Conservation (phyloP, 2,113 vertebrate genomes). For the Elaphurus davidianus region DNA sequence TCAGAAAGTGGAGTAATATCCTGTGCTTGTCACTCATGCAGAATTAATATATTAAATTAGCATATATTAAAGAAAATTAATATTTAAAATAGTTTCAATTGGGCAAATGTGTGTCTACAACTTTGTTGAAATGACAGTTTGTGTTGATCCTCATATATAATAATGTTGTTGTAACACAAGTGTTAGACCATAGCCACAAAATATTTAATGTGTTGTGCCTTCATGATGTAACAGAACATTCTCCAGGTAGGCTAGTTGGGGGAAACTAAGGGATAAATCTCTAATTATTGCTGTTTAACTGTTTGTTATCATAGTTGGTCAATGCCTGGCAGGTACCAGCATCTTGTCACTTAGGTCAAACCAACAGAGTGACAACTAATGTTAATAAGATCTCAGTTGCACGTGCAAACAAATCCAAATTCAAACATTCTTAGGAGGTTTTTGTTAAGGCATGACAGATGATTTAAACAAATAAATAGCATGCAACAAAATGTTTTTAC, state of each 20-base stretch:
- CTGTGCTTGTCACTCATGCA: constrained; percentile 59
- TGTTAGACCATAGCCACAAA: constrained; percentile 89
- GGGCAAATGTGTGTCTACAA: constrained; percentile 84
- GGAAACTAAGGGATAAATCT: constrained; percentile 85
- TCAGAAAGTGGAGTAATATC: constrained; percentile 64
- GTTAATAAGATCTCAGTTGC: constrained; percentile 87
- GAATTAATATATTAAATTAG: constrained; percentile 65
- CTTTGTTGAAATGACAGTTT: constrained; percentile 82
- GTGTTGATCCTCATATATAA: constrained; percentile 83
- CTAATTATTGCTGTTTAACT: constrained; percentile 86
- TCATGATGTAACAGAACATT: constrained; percentile 93
- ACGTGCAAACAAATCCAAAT: constrained; percentile 88
- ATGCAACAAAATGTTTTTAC: constrained; percentile 92
- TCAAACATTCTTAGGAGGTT: constrained; percentile 82
- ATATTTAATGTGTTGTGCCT: constrained; percentile 96
- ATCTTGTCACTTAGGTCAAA: constrained; percentile 83
- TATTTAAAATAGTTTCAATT: constrained; percentile 75
- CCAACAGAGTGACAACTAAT: constrained; percentile 81
- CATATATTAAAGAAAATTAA: constrained; percentile 62
- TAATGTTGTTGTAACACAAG: constrained; percentile 87
- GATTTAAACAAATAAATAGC: constrained; percentile 94
- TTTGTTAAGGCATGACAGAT: constrained; percentile 95
- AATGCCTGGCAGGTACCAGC: constrained; percentile 90
- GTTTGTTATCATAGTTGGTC: constrained; percentile 90
- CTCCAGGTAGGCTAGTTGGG: constrained; percentile 87